These are phyloP conservation scores for Aphis craccivora DNA, from an alignment of 1,140 invertebrate genomes.

Conservation along the genomic window DNA sequence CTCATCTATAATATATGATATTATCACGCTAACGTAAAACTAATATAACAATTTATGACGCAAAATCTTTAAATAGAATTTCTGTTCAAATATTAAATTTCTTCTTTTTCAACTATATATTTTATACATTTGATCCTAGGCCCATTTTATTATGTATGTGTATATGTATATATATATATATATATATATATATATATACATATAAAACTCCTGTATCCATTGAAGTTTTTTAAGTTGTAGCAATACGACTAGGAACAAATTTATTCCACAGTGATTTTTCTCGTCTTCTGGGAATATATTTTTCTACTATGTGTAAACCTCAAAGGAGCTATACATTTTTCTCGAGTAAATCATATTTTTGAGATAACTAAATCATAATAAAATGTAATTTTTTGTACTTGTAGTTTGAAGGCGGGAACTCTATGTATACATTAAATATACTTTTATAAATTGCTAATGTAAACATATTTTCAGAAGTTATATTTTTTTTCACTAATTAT, in stretches of 20 bases:
- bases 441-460: not conserved
- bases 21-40: not conserved
- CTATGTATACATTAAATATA: not conserved
- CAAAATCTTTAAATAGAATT: slow-evolving; percentile 12
- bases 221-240: not conserved
- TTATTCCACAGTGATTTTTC: slow-evolving; percentile 8
- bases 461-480: not conserved
- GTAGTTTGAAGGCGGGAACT: not conserved
- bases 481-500: not conserved
- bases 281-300: not conserved
- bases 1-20: not conserved
- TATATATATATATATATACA: no score
- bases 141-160: not conserved
- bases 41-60: not conserved
- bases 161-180: no score
- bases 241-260: not conserved
- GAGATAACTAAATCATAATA: not conserved
- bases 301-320: not conserved
- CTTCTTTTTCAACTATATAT: not conserved
- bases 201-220: not conserved
- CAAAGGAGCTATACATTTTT: slow-evolving; percentile 14
- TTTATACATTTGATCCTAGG: not conserved
- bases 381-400: slow-evolving; percentile 6
- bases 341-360: slow-evolving; percentile 11
- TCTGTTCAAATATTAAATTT: slow-evolving; percentile 18